phyloP scores from a whole-genome alignment of 1,140 invertebrate species.

The Drosophila willistoni region DNA sequence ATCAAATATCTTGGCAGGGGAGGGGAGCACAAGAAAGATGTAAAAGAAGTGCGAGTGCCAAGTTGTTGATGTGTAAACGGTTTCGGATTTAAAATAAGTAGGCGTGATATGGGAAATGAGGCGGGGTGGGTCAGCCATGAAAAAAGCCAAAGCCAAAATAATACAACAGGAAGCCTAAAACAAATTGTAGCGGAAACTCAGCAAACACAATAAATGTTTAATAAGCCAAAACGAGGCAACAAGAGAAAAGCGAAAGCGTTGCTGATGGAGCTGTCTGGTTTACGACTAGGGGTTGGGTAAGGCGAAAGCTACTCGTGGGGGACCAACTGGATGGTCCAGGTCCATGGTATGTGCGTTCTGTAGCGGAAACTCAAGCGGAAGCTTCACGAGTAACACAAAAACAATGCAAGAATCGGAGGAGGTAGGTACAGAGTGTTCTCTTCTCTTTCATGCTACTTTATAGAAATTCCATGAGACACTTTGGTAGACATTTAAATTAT shows the following conservation, averaged over 20 bases:
- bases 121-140: neutral
- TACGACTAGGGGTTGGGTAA: neutral
- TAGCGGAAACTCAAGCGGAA: constrained; percentile 45
- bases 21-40: neutral
- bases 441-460: constrained; percentile 14
- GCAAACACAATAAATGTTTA: constrained; percentile 68
- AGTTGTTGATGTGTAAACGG: constrained; percentile 67
- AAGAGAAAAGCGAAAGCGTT: constrained; percentile 44
- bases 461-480: constrained; percentile 28
- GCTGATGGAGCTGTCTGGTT: constrained; percentile 22
- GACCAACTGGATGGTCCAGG: neutral
- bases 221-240: constrained; percentile 55
- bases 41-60: constrained; percentile 37
- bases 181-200: constrained; percentile 63
- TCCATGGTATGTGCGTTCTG: constrained; percentile 1
- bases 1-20: constrained; percentile 38
- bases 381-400: constrained; percentile 29
- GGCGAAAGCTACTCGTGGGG: neutral
- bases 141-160: constrained; percentile 37
- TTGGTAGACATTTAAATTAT: constrained; percentile 22
- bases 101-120: constrained; percentile 35
- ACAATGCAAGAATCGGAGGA: constrained; percentile 17
- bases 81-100: constrained; percentile 60
- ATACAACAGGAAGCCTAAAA: constrained; percentile 52
- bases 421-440: neutral